Percentiles rank a stretch among this genome's conserved stretches.
phyloP scores from a whole-genome alignment of 2,888 invertebrate species.

The Morpho achilles region DNA sequence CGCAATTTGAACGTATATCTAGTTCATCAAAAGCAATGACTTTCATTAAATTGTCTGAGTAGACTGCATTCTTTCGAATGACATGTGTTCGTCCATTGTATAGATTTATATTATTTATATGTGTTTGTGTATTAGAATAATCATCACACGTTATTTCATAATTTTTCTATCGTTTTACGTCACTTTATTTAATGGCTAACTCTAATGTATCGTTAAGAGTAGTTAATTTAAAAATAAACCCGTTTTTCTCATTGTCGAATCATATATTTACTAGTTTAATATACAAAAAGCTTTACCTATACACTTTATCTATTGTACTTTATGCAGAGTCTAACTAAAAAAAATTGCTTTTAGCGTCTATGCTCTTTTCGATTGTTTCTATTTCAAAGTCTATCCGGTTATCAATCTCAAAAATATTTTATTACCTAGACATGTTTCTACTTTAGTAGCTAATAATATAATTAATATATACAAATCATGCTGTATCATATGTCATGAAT shows the following conservation, averaged over 20 bases:
- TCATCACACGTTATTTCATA: slow-evolving; percentile 9
- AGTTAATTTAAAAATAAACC: slow-evolving; percentile 10
- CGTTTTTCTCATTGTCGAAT: slow-evolving; percentile 12
- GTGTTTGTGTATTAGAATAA: slow-evolving; percentile 57
- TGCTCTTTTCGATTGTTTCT: slow-evolving; percentile 39
- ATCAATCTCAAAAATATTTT: slow-evolving; percentile 67
- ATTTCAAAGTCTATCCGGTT: slow-evolving; percentile 74
- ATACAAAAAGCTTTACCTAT: slow-evolving; percentile 31
- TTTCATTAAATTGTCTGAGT: slow-evolving; percentile 60
- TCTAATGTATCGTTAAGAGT: slow-evolving; percentile 2
- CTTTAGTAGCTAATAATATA: slow-evolving; percentile 50
- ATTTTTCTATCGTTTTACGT: slow-evolving; percentile 8
- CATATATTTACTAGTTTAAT: slow-evolving; percentile 22
- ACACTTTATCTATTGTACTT: slow-evolving; percentile 20
- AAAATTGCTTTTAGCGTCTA: slow-evolving; percentile 28
- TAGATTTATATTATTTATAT: slow-evolving; percentile 66
- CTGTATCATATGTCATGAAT: slow-evolving; percentile 50
- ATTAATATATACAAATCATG: slow-evolving; percentile 43
- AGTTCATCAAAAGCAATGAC: slow-evolving; percentile 67
- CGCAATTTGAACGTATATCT: slow-evolving; percentile 41
- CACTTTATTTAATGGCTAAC: slow-evolving; percentile 4
- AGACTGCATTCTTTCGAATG: slow-evolving; percentile 77
- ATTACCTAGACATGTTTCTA: slow-evolving; percentile 51
- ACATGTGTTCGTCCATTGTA: slow-evolving; percentile 77
- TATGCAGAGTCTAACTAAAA: slow-evolving; percentile 44